These are phyloP conservation scores for Malurus cyaneus DNA, from an alignment of 2,113 vertebrate species.

Conservation along the genomic window DNA sequence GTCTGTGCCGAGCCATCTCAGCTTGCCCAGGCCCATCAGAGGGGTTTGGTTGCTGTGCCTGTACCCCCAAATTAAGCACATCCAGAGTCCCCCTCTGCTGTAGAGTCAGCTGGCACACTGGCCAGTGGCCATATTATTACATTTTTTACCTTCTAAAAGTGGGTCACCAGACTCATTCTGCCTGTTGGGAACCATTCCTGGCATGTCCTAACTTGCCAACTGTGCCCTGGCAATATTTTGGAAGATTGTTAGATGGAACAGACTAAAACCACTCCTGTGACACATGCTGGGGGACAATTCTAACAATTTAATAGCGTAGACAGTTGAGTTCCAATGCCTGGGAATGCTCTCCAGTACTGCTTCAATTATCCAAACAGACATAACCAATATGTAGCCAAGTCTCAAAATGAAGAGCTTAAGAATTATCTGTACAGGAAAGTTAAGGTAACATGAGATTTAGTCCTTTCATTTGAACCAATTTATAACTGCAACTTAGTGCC, in stretches of 20 bases:
- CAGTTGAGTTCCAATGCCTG: neutral
- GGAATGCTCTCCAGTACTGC: neutral
- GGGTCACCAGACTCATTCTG: neutral
- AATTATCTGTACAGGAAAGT: neutral
- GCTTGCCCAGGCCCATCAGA: neutral
- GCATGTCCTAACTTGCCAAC: neutral
- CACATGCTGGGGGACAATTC: conserved; percentile 39
- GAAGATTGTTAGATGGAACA: neutral
- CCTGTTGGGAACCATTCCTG: neutral
- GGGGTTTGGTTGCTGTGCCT: neutral
- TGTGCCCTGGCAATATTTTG: conserved; percentile 26
- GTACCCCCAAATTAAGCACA: neutral
- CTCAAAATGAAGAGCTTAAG: neutral
- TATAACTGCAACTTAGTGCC: neutral
- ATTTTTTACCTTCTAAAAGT: neutral
- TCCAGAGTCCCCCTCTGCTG: neutral
- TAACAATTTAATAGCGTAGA: neutral
- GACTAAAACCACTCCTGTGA: neutral
- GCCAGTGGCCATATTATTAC: neutral
- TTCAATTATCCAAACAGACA: neutral
- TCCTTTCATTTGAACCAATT: neutral
- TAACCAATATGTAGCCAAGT: neutral
- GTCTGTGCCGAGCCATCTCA: neutral
- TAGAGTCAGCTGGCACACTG: neutral
- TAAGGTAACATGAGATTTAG: neutral